Conservation (phyloP, 2,113 vertebrate species). For the Cepphus grylle region DNA sequence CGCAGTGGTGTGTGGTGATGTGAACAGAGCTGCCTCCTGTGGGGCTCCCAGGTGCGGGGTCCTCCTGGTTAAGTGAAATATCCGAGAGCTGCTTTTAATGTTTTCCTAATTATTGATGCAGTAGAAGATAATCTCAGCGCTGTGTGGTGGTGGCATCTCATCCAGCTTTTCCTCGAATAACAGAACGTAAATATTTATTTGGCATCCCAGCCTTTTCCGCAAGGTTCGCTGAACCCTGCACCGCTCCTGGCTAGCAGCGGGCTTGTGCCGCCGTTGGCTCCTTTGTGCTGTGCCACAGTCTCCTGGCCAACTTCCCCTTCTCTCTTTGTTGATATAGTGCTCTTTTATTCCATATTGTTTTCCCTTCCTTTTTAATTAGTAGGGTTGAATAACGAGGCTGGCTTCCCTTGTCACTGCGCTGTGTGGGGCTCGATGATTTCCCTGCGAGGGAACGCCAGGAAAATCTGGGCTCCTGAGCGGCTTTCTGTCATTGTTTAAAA, state of each 20-base stretch:
- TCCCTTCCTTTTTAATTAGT: background rate
- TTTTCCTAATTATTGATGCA: background rate
- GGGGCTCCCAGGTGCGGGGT: accelerated
- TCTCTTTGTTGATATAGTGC: background rate
- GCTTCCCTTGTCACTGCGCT: accelerated
- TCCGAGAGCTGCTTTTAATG: background rate
- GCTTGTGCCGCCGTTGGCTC: accelerated
- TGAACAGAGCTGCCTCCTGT: background rate
- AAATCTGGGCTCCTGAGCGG: background rate
- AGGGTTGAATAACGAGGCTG: background rate
- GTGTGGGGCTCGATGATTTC: accelerated
- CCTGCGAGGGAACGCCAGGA: accelerated
- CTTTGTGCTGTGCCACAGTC: background rate
- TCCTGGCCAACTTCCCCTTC: background rate
- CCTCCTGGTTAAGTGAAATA: accelerated
- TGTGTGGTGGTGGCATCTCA: background rate
- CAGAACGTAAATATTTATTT: background rate
- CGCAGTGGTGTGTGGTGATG: accelerated
- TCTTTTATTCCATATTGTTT: background rate
- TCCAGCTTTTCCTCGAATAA: background rate
- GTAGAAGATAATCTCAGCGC: accelerated
- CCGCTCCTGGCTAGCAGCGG: accelerated
- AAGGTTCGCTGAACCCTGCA: background rate
- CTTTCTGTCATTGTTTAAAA: background rate
- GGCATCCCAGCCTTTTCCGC: background rate